phyloP scores from a whole-genome alignment of 2,797 vertebrate genomes.

The Aphelocoma californica region DNA sequence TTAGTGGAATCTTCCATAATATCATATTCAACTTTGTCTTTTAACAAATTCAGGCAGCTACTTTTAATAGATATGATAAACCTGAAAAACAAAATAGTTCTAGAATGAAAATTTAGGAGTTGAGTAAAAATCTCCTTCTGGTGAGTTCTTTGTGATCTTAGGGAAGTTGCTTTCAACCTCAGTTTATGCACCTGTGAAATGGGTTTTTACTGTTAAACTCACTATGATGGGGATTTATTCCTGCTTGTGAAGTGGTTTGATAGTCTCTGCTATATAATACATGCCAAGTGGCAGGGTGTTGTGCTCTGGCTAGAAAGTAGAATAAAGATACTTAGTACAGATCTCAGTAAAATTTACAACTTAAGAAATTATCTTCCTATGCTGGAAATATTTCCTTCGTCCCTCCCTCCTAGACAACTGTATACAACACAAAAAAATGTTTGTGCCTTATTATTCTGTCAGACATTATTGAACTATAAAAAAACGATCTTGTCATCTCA shows the following conservation, averaged over 20 bases:
- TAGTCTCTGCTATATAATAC: background rate
- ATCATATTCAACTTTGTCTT: background rate
- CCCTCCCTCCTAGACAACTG: background rate
- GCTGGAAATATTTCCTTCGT: background rate
- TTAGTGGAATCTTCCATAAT: background rate
- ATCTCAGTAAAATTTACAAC: conserved; percentile 2
- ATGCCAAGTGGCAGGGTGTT: background rate
- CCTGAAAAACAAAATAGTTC: background rate
- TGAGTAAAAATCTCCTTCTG: background rate
- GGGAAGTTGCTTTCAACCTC: background rate
- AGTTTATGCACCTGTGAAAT: conserved; percentile 39
- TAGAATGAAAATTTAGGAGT: background rate
- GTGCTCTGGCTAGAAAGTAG: background rate
- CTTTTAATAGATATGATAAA: background rate
- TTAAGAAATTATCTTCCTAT: background rate
- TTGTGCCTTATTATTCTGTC: background rate
- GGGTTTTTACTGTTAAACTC: background rate
- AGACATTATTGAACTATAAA: background rate
- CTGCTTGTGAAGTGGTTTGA: background rate
- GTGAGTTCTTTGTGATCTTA: background rate
- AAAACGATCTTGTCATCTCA: conserved; percentile 13
- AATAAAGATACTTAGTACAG: background rate
- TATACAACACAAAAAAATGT: background rate
- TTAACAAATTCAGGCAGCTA: background rate
- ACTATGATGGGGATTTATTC: background rate